Base-by-base conservation (phyloP, 2,888 invertebrate species). In the Frankliniella fusca region DNA sequence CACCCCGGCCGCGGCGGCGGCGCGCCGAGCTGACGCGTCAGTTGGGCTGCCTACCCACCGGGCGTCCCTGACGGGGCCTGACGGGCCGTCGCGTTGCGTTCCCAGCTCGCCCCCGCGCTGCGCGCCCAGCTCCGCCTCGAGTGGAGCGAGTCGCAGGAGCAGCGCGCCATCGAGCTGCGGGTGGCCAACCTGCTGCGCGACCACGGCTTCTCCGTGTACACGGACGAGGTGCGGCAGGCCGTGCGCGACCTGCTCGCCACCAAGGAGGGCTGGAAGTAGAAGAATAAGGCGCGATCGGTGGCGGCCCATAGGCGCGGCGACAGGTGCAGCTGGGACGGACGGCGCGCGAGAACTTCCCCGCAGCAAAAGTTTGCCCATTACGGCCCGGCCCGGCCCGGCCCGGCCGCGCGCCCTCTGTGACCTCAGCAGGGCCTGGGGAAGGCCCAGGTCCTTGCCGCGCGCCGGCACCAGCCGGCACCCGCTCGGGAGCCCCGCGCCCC, bases 131-230 rank as follows among this genome's bases (percentile, higher is more conserved):
- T 76, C 23, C 70, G 70, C 27, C 27, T 27, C 27, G 27, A 76
- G 70, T 76, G 70, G 70, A 12, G 23, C 70, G 70, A 76, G 70
- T 76, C 70, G 27, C 23, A 9, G 70, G 70, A 23, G 27, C 70
- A 76, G 70, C 70, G 70, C 70, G n/a, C 70, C 70, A 27, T 76
- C 70, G 70, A 76, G 70, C 23, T 27, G 27, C 70, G 70, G 11
- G 70, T 76, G 11, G 70, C 27, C 70, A 76, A 23, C 23, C 70
- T 76, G 70, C 70, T 76, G 70, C 70, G 70, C 7, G 70, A 27
- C 7, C 70, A 76, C 70, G 70, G 70, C 70, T 23, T 76, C 8
- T 27, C 8, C 70, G 70, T 76, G 70, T 27, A 27, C 70, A 1
- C 70, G 23, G 11, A 76, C 23, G 70, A 76, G 10, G 70, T 76